A percentile compares a stretch with the other conserved stretches of the same genome.
Evolutionary conservation across 2,113 vertebrate genomes (phyloP).

Genomic region (Dendropsophus ebraccatus): DNA sequence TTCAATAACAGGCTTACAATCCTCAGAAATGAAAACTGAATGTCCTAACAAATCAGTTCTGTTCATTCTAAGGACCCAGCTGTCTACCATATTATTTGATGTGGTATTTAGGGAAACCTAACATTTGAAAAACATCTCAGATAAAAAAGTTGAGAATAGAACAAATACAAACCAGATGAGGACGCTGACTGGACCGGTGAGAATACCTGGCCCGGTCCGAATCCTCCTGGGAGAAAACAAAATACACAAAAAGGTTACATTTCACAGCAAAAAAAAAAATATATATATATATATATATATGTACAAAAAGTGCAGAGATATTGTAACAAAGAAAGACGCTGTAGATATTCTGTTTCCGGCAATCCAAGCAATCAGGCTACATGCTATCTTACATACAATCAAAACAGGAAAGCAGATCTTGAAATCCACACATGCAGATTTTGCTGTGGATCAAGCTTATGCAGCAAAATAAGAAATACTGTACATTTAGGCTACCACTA

Average conservation of each 20-base stretch:
- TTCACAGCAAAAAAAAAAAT: neutral
- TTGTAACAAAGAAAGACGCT: neutral
- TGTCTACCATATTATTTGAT: neutral
- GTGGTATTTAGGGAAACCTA: neutral
- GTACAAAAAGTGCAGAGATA: neutral
- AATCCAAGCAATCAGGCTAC: neutral
- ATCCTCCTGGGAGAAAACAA: constrained; percentile 86
- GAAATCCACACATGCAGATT: too few relatives aligned
- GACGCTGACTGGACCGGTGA: constrained; percentile 75
- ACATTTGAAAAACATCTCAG: neutral
- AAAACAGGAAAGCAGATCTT: too few relatives aligned
- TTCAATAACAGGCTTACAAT: neutral
- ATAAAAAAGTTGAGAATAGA: neutral
- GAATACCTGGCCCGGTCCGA: constrained; percentile 86
- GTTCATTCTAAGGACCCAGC: neutral
- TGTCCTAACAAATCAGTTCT: neutral
- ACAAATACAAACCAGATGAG: constrained; percentile 83
- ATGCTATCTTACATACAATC: neutral
- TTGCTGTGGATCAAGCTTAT: too few relatives aligned
- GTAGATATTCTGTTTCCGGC: neutral
- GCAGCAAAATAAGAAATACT: too few relatives aligned
- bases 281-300: too few relatives aligned
- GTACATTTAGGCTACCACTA: too few relatives aligned
- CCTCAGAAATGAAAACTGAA: neutral
- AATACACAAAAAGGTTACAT: constrained; percentile 35